Evolutionary conservation across 2,888 invertebrate species (phyloP).

Genomic region (Rambutsinella grinnellia): DNA sequence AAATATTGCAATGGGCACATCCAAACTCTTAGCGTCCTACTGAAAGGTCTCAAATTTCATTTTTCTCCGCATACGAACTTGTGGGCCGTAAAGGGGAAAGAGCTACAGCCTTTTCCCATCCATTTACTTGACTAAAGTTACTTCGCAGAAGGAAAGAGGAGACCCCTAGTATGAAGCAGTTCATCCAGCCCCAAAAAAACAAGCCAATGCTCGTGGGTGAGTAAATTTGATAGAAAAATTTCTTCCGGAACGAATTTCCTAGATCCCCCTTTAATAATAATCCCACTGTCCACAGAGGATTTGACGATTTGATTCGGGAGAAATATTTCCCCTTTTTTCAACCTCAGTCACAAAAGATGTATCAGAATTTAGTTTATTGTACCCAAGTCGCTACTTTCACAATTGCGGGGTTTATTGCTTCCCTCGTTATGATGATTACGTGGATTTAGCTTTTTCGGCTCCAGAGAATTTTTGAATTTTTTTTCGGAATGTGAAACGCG

Average conservation of each 20-base stretch:
- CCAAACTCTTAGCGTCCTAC: background rate
- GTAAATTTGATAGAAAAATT: too few relatives aligned
- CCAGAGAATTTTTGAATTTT: background rate
- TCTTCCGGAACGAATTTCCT: too few relatives aligned
- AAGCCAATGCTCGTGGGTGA: too few relatives aligned
- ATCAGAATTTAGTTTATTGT: constrained; percentile 23
- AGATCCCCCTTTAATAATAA: background rate
- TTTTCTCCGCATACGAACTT: too few relatives aligned
- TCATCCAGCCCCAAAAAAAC: too few relatives aligned
- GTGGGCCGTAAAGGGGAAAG: too few relatives aligned
- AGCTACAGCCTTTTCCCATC: too few relatives aligned
- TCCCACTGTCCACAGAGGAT: background rate
- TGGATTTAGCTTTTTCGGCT: background rate
- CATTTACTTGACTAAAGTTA: too few relatives aligned
- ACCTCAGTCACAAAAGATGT: constrained; percentile 11
- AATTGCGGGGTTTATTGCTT: background rate
- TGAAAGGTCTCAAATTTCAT: background rate
- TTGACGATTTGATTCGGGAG: background rate
- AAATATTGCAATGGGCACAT: background rate
- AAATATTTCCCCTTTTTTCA: constrained; percentile 7
- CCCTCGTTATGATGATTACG: background rate
- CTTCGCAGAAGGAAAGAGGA: too few relatives aligned
- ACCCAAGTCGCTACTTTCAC: constrained; percentile 25
- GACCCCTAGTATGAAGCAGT: too few relatives aligned
- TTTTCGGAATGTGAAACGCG: background rate